Evolutionary conservation across 2,797 vertebrate species (phyloP).

Genomic region (Momotus momota): DNA sequence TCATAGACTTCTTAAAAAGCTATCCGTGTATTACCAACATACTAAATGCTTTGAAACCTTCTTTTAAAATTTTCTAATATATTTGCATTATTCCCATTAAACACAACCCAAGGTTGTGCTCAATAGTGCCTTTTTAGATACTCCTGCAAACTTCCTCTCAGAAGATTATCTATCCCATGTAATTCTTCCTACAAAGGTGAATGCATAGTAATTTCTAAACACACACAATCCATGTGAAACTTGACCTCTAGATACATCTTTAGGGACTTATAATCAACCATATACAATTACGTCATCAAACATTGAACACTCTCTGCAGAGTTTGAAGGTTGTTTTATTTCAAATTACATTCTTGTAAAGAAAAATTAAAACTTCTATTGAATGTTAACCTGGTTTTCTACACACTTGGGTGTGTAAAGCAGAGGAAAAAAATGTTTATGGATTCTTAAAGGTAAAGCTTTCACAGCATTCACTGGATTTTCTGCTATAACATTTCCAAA

Average conservation of each 20-base stretch:
- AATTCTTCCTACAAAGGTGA: neutral
- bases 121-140: neutral
- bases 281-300: neutral
- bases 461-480: neutral
- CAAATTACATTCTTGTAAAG: neutral
- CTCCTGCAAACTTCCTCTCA: neutral
- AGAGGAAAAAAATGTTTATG: neutral
- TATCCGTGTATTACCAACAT: neutral
- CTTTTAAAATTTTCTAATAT: neutral
- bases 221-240: neutral
- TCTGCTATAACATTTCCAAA: neutral
- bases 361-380: neutral
- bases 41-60: neutral
- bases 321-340: neutral
- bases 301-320: neutral
- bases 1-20: neutral
- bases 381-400: neutral
- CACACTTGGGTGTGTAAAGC: neutral
- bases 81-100: neutral
- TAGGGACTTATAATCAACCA: neutral
- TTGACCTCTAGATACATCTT: neutral
- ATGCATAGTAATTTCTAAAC: neutral
- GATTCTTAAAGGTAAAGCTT: neutral
- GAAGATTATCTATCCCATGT: neutral
- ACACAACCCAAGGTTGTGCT: neutral